phyloP scores from a whole-genome alignment of 2,888 invertebrate genomes.

The Lampropteryx suffumata region DNA sequence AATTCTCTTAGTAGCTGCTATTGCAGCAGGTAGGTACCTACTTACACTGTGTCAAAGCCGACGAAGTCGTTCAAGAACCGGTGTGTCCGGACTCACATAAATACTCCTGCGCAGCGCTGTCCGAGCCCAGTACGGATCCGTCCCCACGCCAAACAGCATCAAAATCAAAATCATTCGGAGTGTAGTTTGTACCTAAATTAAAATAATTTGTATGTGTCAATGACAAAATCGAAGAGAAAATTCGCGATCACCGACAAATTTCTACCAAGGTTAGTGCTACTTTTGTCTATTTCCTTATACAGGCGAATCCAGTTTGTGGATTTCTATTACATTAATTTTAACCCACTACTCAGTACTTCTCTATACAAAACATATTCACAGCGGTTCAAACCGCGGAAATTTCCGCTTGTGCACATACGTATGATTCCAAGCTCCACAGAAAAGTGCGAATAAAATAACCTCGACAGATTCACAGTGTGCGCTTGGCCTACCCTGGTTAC shows the following conservation, averaged over 20 bases:
- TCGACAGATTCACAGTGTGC: no score
- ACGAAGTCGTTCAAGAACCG: constrained; percentile 42
- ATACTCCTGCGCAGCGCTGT: constrained; percentile 39
- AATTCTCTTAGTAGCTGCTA: no score
- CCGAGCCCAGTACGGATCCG: constrained; percentile 51
- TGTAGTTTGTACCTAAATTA: constrained; percentile 57
- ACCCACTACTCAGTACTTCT: no score
- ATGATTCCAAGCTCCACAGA: no score
- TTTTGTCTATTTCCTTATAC: neutral
- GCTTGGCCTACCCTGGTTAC: no score
- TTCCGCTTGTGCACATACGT: no score
- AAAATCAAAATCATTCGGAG: constrained; percentile 54
- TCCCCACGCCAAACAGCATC: constrained; percentile 54
- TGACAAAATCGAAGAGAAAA: constrained; percentile 81
- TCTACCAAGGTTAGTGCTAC: constrained; percentile 72
- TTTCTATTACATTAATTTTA: no score
- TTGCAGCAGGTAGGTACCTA: no score
- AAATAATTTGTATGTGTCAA: constrained; percentile 76
- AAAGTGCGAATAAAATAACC: no score
- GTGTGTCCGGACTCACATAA: constrained; percentile 51
- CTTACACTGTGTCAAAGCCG: constrained; percentile 9
- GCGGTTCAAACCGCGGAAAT: no score
- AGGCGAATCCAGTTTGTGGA: no score
- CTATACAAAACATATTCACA: no score
- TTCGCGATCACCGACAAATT: constrained; percentile 80